Evolutionary conservation across 1,140 invertebrate species (phyloP), one percentile per base, ranked within the genome.

Genomic region (Drosophila nikananu): DNA sequence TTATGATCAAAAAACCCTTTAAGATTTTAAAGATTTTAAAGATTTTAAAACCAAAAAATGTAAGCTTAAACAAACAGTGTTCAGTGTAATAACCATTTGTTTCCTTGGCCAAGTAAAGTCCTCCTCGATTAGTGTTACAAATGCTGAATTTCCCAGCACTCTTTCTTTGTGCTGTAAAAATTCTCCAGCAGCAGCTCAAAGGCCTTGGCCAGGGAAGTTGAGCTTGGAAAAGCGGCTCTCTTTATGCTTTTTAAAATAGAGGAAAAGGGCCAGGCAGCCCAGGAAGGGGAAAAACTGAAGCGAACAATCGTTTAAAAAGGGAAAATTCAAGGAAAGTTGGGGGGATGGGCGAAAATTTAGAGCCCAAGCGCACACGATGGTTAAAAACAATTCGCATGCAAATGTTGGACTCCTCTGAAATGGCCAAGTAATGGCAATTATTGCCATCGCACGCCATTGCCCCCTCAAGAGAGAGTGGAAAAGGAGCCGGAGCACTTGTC

Each of bases 361-460:
- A 76, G 60, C 44, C 30, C 8, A 15, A 23, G 30, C 57, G 30
- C 57, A 23, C 46, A 70, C 64, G 51, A 70, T 21, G 60, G 60
- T 21, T 27, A 46, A 72, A 65, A 58, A 64, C 70, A 62, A 65
- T 73, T 81, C 59, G 32, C 60, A 89, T 90, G 84, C 86, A 81
- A 89, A 89, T 89, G 39, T 63, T 66, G 67, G 41, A 59, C 73
- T 64, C 44, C 44, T 19, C n/a, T 25, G 62, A 35, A 39, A 19
- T 6, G 65, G 61, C 76, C 64, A 75, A 71, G 77, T 84, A 89
- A 81, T 79, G 78, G 86, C 84, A 89, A 89, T 84, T 89, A 89
- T 90, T 87, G 77, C 84, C 68, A 79, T 71, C 86, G 84, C 83
- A 87, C 80, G 83, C 68, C 83, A 87, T 83, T 80, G 60, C 46